These are phyloP conservation scores for Parapsyche elsis DNA, from an alignment of 1,140 invertebrate genomes.

Conservation along the genomic window DNA sequence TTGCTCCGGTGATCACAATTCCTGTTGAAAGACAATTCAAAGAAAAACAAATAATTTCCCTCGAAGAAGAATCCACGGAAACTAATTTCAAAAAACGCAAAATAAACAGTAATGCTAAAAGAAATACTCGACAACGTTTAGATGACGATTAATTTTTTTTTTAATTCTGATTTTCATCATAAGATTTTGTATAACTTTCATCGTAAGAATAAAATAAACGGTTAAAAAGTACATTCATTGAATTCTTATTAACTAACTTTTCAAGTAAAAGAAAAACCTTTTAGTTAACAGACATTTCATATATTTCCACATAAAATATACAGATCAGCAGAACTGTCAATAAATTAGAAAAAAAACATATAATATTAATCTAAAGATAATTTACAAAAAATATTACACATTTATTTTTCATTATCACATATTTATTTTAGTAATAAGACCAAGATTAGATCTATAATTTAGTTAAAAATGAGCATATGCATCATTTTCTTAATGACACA, in stretches of 20 bases:
- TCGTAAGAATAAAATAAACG: too few species aligned
- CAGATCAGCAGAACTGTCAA: constrained; percentile 55
- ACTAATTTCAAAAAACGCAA: constrained; percentile 74
- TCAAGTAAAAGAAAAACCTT: constrained; percentile 43
- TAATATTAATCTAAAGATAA: constrained; percentile 55
- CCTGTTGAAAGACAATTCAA: constrained; percentile 70
- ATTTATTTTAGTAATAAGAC: constrained; percentile 38
- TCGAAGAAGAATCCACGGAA: constrained; percentile 65
- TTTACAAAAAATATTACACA: constrained; percentile 56
- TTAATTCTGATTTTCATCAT: too few species aligned
- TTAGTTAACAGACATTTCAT: constrained; percentile 49
- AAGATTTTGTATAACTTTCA: too few species aligned
- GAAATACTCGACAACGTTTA: constrained; percentile 70
- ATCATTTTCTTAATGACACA: background rate
- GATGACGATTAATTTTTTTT: constrained; percentile 67
- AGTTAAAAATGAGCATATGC: constrained; percentile 45
- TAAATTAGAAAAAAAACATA: constrained; percentile 50
- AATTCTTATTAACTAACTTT: background rate
- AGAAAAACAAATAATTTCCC: constrained; percentile 71
- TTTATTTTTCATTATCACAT: constrained; percentile 56
- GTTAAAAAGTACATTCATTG: too few species aligned
- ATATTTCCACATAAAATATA: constrained; percentile 57
- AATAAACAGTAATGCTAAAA: constrained; percentile 66
- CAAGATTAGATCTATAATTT: constrained; percentile 43
- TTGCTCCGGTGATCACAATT: constrained; percentile 60